Base-by-base conservation (phyloP, 1,140 invertebrate genomes). In the Teleopsis dalmanni region DNA sequence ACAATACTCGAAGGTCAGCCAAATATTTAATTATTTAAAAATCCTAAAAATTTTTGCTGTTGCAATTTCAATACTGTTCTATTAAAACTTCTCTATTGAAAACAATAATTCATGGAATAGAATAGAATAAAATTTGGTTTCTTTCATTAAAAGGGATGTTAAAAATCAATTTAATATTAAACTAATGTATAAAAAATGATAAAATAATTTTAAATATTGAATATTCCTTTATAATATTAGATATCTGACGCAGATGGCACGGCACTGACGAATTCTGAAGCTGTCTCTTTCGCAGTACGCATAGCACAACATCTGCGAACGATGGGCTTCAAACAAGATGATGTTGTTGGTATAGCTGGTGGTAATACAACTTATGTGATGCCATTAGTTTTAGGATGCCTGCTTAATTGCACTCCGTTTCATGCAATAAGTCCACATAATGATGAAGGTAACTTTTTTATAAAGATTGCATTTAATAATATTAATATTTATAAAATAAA, bases 241-340 rank as follows among this genome's bases (percentile, higher is more conserved):
- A 58, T 63, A n/a, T 69, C 59, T 6, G 63, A 65, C 21, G 57
- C 63, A 11, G 61, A 69, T 22, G 63, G 64, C 41, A 70, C 65
- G 0, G 58, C 65, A 0, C n/a, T 70, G 4, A 68, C 65, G 18
- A 67, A 67, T 49, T 53, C 56, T 27, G 65, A 68, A 42, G 65
- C 65, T 26, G 61, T 67, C 14, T 62, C 56, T 34, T 65, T 68
- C 51, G 65, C 53, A 45, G 63, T 68, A 34, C 60, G 65, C 18
- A 61, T 67, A 40, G 64, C 65, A 14, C 65, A 67, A 46, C 56
- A 68, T 13, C 47, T 68, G n/a, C 55, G 61, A 42, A 48, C 56
- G 0, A 31, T 65, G 47, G 54, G 57, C 1, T 42, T 68, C 22
- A 54, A 60, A n/a, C 62, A 63, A 42, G 62, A 61, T 35, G 62